phyloP scores from a whole-genome alignment of 2,113 vertebrate species.

The Pelvicachromis taeniatus region DNA sequence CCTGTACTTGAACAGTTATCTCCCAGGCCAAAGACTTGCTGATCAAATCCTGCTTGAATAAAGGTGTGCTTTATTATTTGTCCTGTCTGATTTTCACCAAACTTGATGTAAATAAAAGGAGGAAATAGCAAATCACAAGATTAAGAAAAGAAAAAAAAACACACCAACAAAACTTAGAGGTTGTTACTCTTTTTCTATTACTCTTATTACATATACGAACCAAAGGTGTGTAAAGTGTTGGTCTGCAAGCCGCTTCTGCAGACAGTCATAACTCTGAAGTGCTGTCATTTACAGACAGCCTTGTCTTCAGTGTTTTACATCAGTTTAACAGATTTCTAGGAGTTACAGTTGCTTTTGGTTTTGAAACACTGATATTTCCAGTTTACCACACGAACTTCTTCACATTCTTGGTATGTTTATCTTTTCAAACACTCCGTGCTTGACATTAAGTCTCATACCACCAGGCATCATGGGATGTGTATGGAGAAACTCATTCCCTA shows the following conservation, averaged over 20 bases:
- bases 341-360: slow-evolving; percentile 58
- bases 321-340: slow-evolving; percentile 10
- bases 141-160: background rate
- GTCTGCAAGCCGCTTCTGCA: background rate
- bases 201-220: background rate
- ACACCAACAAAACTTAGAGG: background rate
- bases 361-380: slow-evolving; percentile 9
- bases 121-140: background rate
- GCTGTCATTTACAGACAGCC: slow-evolving; percentile 3
- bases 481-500: background rate
- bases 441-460: background rate
- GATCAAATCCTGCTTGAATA: background rate
- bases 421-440: slow-evolving; percentile 9
- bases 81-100: background rate
- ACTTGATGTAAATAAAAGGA: background rate
- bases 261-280: background rate
- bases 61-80: background rate
- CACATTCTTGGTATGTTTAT: slow-evolving; percentile 25
- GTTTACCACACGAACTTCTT: slow-evolving; percentile 6
- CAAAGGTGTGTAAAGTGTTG: background rate
- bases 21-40: background rate
- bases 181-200: background rate
- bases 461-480: background rate
- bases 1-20: background rate
- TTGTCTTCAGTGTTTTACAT: slow-evolving; percentile 9